Base-by-base conservation (phyloP, 2,797 vertebrate genomes). In the Sternarchorhynchus goeldii region DNA sequence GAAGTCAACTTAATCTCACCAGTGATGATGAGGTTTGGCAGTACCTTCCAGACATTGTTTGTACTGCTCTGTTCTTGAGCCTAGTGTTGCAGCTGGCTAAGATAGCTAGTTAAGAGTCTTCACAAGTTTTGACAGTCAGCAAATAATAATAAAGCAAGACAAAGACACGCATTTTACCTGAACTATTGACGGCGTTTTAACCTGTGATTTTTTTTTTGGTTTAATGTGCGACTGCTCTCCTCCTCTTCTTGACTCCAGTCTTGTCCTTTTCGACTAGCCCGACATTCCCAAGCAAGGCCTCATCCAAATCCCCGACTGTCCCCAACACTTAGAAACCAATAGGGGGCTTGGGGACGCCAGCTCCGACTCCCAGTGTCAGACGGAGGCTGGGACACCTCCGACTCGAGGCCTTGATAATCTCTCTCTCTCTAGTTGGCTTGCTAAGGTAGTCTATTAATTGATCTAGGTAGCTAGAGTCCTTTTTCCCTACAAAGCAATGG, bases 261-360 rank as follows among this genome's bases (percentile, higher is more conserved):
- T 90, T 86, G 88, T 87, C 73, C 76, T 85, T 88, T 85, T 84
- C 73, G 82, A 85, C 86, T 90, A 86, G 76, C 85, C 89, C 88
- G 88, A 92, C 90, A 91, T 92, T 92, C 90, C 90, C 90, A 86
- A 87, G 87, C 82, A 89, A 92, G 92, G 93, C 93, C 93, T 88
- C 88, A 88, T 89, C 72, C 84, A 88, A 89, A 92, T 89, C 92
- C 90, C 60, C 93, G 92, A 81, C 79, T 82, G 89, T 91, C 86
- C 88, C 89, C 88, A 91, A 80, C 16, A 82, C 81, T 73, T 75
- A 45, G 86, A 63, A 58, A 32, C 6, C 63, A 50, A 56, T 21
- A 10, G 29, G 31, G 57, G 31, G 58, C 29, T 69, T 21, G 70
- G 64, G 70, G 68, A 41, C 76, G 67, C 78, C 79, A 73, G 83